Base-by-base conservation (phyloP, 1,140 invertebrate genomes). In the Drosophila teissieri region DNA sequence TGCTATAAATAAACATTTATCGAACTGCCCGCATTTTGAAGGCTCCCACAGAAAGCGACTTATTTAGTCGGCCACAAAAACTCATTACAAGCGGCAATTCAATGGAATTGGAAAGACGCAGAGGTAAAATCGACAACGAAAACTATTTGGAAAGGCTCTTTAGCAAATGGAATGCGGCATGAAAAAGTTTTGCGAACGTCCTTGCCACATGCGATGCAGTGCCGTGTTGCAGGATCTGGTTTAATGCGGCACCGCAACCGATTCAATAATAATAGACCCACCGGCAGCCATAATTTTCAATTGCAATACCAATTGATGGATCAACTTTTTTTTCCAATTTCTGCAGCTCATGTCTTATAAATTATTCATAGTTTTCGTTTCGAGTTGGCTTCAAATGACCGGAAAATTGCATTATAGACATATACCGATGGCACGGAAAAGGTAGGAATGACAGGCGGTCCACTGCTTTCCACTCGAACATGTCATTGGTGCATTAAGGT, bases 41-140 rank as follows among this genome's bases (percentile, higher is more conserved):
- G 22, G 19, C 27, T 24, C 42, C 57, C 63, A 78, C 40, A 55
- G 69, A 56, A 48, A 3, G 53, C 53, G 24, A 53, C 49, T 64
- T 67, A 79, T 67, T 74, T 75, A 70, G 48, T 49, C 36, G 42
- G 22, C 76, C 74, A 70, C 74, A 65, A 61, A 82, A 79, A 76
- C 69, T 86, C 82, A 86, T 86, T 86, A 81, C 69, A 54, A 17
- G 48, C 24, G 17, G 51, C 51, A 78, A 86, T 86, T 82, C 54
- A 45, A 82, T 82, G 39, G 34, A 56, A 74, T 49, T 15, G 45
- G 37, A 24, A 39, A 49, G 34, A 52, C 2, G 14, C 27, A 12
- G 37, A 58, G 60, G 49, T 44, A 2, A 15, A 63, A 55, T 31
- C 58, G 58, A 72, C 36, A 60, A 12, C 24, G 40, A 46, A 56